Percentiles rank a stretch among this genome's conserved stretches.
These are phyloP conservation scores for Oasisia sp. DNA, from an alignment of 2,888 invertebrate genomes.

Conservation along the genomic window DNA sequence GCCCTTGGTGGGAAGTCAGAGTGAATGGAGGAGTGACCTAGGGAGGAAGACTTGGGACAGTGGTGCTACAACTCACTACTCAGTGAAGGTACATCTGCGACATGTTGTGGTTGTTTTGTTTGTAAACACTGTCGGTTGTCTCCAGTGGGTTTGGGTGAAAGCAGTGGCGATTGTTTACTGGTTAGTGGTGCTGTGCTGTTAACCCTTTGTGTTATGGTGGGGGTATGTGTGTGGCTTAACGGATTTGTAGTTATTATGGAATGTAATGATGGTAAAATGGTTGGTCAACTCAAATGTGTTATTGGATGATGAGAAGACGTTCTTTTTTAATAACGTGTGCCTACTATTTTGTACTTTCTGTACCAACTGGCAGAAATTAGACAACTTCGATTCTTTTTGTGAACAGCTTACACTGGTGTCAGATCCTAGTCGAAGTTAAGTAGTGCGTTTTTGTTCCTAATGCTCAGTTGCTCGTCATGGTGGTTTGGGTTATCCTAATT, in stretches of 20 bases:
- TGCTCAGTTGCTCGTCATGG: too few species aligned
- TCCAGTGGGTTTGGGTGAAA: background rate
- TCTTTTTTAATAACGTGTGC: too few species aligned
- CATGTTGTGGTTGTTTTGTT: background rate
- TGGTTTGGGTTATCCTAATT: too few species aligned
- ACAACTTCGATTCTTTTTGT: too few species aligned
- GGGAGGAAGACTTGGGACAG: background rate
- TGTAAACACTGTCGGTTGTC: background rate
- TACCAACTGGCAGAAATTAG: too few species aligned
- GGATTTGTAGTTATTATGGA: background rate
- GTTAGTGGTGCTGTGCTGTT: background rate
- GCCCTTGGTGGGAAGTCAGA: background rate
- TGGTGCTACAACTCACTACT: background rate
- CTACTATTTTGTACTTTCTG: too few species aligned
- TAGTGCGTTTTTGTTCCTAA: too few species aligned
- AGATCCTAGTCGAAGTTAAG: too few species aligned
- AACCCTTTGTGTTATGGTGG: background rate
- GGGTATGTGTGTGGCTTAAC: background rate
- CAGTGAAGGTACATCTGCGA: background rate
- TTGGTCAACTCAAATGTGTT: background rate
- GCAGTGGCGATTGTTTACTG: background rate
- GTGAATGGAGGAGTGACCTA: background rate
- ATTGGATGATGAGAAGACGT: background rate
- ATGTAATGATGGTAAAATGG: background rate
- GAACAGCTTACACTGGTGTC: too few species aligned